Evolutionary conservation across 2,888 invertebrate genomes (phyloP).

Genomic region (Cynaeus angustus): DNA sequence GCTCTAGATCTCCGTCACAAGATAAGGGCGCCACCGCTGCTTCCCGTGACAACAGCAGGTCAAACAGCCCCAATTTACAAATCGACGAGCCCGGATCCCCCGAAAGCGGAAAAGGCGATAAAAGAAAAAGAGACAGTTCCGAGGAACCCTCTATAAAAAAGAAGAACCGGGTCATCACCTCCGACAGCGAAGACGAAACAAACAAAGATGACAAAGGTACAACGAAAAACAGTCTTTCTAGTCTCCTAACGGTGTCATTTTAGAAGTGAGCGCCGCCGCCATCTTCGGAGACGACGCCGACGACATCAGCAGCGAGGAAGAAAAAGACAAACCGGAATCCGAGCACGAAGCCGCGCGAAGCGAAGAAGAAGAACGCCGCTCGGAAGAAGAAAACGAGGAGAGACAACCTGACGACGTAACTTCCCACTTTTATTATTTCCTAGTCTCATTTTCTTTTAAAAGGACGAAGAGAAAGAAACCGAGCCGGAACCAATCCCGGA

Average conservation of each 20-base stretch:
- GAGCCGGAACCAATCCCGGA: slow-evolving; percentile 90
- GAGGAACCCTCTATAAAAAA: slow-evolving; percentile 68
- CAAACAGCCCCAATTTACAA: slow-evolving; percentile 72
- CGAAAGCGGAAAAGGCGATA: slow-evolving; percentile 68
- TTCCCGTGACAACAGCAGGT: slow-evolving; percentile 60
- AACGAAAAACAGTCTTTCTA: not conserved
- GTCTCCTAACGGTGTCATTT: not conserved
- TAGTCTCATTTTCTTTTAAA: no score
- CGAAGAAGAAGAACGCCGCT: slow-evolving; percentile 66
- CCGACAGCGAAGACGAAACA: slow-evolving; percentile 79
- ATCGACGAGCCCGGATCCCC: slow-evolving; percentile 71
- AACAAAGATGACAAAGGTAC: slow-evolving; percentile 57
- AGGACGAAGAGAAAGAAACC: slow-evolving; percentile 80
- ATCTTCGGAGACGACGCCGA: slow-evolving; percentile 96
- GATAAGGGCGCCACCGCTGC: slow-evolving; percentile 37
- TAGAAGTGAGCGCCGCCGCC: slow-evolving; percentile 83
- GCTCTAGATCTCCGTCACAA: slow-evolving; percentile 60
- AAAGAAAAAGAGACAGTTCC: slow-evolving; percentile 67
- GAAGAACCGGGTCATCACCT: slow-evolving; percentile 75
- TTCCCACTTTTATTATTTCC: no score
- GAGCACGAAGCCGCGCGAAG: slow-evolving; percentile 61
- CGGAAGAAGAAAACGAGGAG: slow-evolving; percentile 72
- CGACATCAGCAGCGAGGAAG: slow-evolving; percentile 93
- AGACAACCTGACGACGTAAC: slow-evolving; percentile 59
- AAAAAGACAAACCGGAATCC: slow-evolving; percentile 71